A percentile compares a stretch with the other conserved stretches of the same genome.
phyloP scores from a whole-genome alignment of 1,140 invertebrate genomes.

The Micrasema longulum region DNA sequence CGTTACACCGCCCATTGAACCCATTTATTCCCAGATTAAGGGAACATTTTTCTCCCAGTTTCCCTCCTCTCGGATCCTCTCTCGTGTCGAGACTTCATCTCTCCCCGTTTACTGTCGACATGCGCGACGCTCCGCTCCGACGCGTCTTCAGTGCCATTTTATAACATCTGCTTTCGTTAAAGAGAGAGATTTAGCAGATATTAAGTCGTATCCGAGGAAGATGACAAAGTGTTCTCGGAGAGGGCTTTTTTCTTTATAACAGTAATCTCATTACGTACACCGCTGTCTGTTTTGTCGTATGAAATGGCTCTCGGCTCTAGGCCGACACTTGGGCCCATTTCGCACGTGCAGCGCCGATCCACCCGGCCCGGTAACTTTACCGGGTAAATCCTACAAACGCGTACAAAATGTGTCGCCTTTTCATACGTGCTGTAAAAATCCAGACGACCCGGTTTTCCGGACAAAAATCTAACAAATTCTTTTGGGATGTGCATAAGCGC shows the following conservation, averaged over 20 bases:
- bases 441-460: no score
- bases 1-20: constrained; percentile 42
- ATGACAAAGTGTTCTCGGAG: constrained; percentile 31
- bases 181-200: constrained; percentile 41
- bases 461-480: no score
- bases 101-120: constrained; percentile 23
- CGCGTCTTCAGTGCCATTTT: constrained; percentile 33
- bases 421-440: no score
- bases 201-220: constrained; percentile 47
- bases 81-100: constrained; percentile 43
- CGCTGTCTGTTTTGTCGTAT: background rate
- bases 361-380: no score
- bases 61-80: background rate
- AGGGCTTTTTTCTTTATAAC: constrained; percentile 22
- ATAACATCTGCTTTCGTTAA: constrained; percentile 48
- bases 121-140: constrained; percentile 13
- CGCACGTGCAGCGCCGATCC: no score
- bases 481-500: no score
- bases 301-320: no score
- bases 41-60: constrained; percentile 33
- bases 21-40: constrained; percentile 47
- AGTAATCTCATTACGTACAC: constrained; percentile 33
- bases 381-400: no score
- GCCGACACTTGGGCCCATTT: no score
- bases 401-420: no score